Evolutionary conservation across 2,888 invertebrate species (phyloP), one percentile per base, ranked within the genome.

Genomic region (Dasypolia templi): DNA sequence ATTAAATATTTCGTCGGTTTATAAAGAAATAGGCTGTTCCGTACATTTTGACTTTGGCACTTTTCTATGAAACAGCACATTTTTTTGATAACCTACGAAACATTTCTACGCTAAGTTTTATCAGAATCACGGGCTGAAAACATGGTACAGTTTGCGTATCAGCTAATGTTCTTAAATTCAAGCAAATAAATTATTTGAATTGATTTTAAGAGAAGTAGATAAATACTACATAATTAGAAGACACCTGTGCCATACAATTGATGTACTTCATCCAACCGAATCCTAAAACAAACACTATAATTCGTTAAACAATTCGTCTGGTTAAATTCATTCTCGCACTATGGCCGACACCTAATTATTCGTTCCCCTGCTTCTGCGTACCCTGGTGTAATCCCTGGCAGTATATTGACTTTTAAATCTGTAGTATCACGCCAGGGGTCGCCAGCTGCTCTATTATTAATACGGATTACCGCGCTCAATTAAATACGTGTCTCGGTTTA

Each of bases 361-460:
- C 67, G 61, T 66, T 71, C 87, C 88, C 83, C 78, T 76, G 71
- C 71, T 35, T 29, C 55, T 61, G 6, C 64, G 78, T 64, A 78
- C 76, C 79, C 74, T 51, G 61, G 61, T 44, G 67, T 86, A 86
- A 86, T 87, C 86, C 81, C 71, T 51, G 46, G 14, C 77, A 79
- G 84, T 77, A 88, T 88, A 90, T 91, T 92, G 91, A 92, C 92
- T 92, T 91, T 90, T 89, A 90, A 91, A 92, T 90, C 90, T 87
- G 88, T 86, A 79, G 66, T 75, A 86, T 84, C 86, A 88, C 89
- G 75, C 76, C 71, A 81, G 86, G 82, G 85, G 85, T 73, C 76
- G 86, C 89, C 89, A 89, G 90, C 88, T 91, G 90, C 81, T 87
- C 56, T 77, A 78, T 83, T 91, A 91, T 91, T 91, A 91, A 91